Conservation (phyloP, 2,888 invertebrate species). For the Ochropleura plecta region DNA sequence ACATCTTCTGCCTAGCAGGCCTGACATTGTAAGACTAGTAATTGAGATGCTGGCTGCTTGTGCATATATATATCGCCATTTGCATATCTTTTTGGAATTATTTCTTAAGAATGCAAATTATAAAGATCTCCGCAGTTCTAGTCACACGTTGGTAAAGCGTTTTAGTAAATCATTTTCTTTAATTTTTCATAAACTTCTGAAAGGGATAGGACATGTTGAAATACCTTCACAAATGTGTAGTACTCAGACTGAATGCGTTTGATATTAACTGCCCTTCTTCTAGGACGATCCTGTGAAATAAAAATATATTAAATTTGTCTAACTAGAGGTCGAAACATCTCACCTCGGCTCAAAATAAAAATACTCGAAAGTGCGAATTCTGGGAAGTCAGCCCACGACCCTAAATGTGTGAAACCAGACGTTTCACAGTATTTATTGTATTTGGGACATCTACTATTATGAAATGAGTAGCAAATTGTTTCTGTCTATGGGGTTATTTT, state of each 20-base stretch:
- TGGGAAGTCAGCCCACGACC: slow-evolving; percentile 22
- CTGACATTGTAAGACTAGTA: slow-evolving; percentile 32
- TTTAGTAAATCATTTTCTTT: not conserved
- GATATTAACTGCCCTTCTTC: not conserved
- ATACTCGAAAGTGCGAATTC: slow-evolving; percentile 23
- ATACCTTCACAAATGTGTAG: not conserved
- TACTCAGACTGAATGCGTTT: not conserved
- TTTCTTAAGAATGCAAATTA: slow-evolving; percentile 3
- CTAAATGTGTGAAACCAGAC: slow-evolving; percentile 19
- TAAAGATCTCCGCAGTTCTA: not conserved
- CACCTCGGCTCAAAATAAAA: slow-evolving; percentile 22
- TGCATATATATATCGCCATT: slow-evolving; percentile 4
- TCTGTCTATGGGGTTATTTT: slow-evolving; percentile 15
- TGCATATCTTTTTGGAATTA: slow-evolving; percentile 11
- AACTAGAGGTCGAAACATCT: not conserved
- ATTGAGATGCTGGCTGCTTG: slow-evolving; percentile 29
- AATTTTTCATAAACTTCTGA: not conserved
- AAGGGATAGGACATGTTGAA: not conserved
- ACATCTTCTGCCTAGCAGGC: slow-evolving; percentile 24
- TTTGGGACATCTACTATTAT: slow-evolving; percentile 15
- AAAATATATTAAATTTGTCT: slow-evolving; percentile 1
- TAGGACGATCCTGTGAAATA: not conserved
- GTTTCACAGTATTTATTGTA: not conserved
- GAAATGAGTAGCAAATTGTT: slow-evolving; percentile 1
- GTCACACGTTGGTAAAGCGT: not conserved